Evolutionary conservation across 2,797 vertebrate species (phyloP), one percentile per base, ranked within the genome.

Genomic region (Enteromius mattozi): DNA sequence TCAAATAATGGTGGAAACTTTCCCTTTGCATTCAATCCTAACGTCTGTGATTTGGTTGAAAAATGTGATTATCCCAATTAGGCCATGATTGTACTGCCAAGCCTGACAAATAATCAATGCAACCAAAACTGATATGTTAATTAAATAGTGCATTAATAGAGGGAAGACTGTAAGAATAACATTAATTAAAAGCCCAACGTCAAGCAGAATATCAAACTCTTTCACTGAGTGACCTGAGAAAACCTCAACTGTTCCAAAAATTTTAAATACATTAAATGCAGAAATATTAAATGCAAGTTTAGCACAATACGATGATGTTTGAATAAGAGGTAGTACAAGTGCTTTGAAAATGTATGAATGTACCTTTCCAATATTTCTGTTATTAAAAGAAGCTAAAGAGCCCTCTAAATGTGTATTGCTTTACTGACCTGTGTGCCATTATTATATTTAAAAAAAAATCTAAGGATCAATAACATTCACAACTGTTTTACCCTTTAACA

Each of bases 261-360:
- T 83, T 4, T 1, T 66, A n/a, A 42, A 40, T 40, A 51, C 49
- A 74, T 65, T 42, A 40, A 35, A 63, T 61, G 12, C 13, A 77
- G 30, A 71, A 61, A 42, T 71, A 59, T 68, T 33, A 63, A 33
- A 54, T 54, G 10, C 16, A 77, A 54, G 74, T 77, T 68, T 30
- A 70, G 17, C 47, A 69, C 59, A 49, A 66, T 33, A 49, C 78
- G 65, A 16, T 40, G 6, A 6, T 45, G n/a, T 56, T 19, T 56
- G 17, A 77, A 77, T 59, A 56, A 78, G 82, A 83, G 82, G 82
- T 83, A 83, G 82, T 59, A 74, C 40, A 16, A 77, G 35, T 59
- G 35, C 63, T 83, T 42, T 74, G 19, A 47, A 74, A 19, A 16
- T 6, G 1, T 61, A 47, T 72, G 45, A 14, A 66, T 54, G 47